These are phyloP conservation scores for Crocodylus rhombifer DNA, from an alignment of 2,797 vertebrate genomes.

Conservation along the genomic window DNA sequence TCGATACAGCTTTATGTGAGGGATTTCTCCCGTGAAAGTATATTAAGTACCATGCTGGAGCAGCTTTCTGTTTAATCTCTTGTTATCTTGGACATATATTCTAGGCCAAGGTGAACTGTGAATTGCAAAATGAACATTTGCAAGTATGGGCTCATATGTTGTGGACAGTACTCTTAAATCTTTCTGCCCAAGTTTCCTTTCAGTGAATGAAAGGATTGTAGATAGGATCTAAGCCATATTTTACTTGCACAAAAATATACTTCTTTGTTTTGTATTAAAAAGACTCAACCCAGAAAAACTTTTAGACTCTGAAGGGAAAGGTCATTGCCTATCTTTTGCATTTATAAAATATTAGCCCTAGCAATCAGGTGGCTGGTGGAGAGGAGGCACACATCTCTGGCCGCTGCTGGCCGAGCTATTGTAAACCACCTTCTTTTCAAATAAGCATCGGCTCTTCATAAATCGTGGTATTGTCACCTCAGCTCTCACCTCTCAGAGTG, in stretches of 20 bases:
- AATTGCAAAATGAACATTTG: constrained; percentile 68
- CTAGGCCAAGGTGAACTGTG: constrained; percentile 76
- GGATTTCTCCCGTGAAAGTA: constrained; percentile 34
- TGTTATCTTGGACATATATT: constrained; percentile 59
- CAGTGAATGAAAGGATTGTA: constrained; percentile 59
- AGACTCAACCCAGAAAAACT: constrained; percentile 43
- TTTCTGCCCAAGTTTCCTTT: constrained; percentile 54
- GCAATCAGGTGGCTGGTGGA: neutral
- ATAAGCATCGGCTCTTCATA: neutral
- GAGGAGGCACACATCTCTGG: constrained; percentile 20
- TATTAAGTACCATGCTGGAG: neutral
- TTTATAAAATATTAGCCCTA: constrained; percentile 52
- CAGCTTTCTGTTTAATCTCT: constrained; percentile 54
- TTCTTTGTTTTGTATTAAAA: constrained; percentile 57
- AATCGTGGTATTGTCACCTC: constrained; percentile 44
- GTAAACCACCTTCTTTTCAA: neutral
- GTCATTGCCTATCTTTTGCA: constrained; percentile 57
- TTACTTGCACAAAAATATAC: constrained; percentile 33
- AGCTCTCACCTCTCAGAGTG: neutral
- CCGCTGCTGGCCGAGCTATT: constrained; percentile 25
- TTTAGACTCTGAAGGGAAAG: constrained; percentile 67
- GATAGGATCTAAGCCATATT: constrained; percentile 73
- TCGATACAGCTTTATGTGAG: constrained; percentile 13
- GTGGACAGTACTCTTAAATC: constrained; percentile 70
- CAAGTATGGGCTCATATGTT: constrained; percentile 26